A percentile compares a stretch with the other conserved stretches of the same genome.
Evolutionary conservation across 2,888 invertebrate genomes (phyloP).

Genomic region (Eristalis tenax): DNA sequence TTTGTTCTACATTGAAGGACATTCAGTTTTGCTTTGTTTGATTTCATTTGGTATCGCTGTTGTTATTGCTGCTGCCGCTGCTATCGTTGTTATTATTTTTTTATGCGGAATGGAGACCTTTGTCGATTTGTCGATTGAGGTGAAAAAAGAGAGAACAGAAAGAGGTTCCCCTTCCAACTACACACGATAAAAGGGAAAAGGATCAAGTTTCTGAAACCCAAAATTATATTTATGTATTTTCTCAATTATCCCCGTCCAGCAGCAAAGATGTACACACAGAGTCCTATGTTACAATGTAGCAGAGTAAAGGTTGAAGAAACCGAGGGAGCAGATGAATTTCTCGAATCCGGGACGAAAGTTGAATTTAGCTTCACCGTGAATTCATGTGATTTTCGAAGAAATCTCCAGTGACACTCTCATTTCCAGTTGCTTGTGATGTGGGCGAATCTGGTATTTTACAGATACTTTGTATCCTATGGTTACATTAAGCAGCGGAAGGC

Average conservation of each 20-base stretch:
- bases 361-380: constrained; percentile 60
- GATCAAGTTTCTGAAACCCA: constrained; percentile 45
- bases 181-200: constrained; percentile 23
- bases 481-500: constrained; percentile 53
- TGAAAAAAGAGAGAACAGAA: constrained; percentile 28
- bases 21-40: constrained; percentile 53
- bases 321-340: constrained; percentile 33
- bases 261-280: neutral
- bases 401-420: neutral
- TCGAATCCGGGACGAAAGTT: constrained; percentile 41
- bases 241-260: constrained; percentile 31
- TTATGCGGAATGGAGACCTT: constrained; percentile 36
- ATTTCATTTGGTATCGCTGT: constrained; percentile 30
- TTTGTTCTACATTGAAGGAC: constrained; percentile 63
- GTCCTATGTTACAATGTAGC: neutral
- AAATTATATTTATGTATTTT: constrained; percentile 47
- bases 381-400: constrained; percentile 50
- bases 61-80: neutral
- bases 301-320: constrained; percentile 5
- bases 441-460: constrained; percentile 44
- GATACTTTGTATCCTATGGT: constrained; percentile 54
- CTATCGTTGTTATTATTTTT: constrained; percentile 41
- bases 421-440: neutral
- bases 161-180: constrained; percentile 4
- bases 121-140: constrained; percentile 56